phyloP scores from a whole-genome alignment of 2,888 invertebrate genomes.

The Ypsolopha sequella region DNA sequence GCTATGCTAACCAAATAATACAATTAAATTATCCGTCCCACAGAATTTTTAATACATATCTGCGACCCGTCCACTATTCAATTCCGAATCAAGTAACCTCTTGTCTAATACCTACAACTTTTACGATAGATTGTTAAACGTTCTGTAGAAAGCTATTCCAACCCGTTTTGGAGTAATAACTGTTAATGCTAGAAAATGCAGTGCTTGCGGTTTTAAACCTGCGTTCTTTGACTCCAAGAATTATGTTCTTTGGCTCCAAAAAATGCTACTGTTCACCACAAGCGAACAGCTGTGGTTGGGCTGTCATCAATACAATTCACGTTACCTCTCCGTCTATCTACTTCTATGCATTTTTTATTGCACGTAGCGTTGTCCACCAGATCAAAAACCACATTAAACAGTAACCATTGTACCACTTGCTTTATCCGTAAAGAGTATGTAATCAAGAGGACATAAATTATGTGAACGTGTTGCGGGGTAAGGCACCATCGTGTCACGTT shows the following conservation, averaged over 20 bases:
- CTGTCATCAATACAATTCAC: slow-evolving; percentile 23
- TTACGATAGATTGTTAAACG: background rate
- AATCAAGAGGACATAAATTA: too few relatives aligned
- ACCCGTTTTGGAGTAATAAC: background rate
- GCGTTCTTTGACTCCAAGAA: background rate
- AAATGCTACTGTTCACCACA: slow-evolving; percentile 35
- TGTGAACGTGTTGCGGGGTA: too few relatives aligned
- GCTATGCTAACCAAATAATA: slow-evolving; percentile 39
- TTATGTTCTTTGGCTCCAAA: slow-evolving; percentile 22
- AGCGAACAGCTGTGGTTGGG: slow-evolving; percentile 36
- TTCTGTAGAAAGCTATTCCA: background rate
- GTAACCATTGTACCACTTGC: too few relatives aligned
- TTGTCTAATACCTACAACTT: too few relatives aligned
- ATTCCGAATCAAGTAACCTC: too few relatives aligned
- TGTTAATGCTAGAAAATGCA: background rate
- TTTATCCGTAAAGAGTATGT: too few relatives aligned
- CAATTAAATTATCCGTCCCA: slow-evolving; percentile 35
- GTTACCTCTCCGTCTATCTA: background rate
- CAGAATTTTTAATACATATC: too few relatives aligned
- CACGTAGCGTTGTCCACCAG: background rate
- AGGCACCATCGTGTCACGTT: background rate
- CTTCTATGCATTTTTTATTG: background rate
- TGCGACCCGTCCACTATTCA: slow-evolving; percentile 23
- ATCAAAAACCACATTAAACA: too few relatives aligned
- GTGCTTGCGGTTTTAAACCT: background rate